Evolutionary conservation across 2,888 invertebrate species (phyloP).

Genomic region (Nymphalis urticae): DNA sequence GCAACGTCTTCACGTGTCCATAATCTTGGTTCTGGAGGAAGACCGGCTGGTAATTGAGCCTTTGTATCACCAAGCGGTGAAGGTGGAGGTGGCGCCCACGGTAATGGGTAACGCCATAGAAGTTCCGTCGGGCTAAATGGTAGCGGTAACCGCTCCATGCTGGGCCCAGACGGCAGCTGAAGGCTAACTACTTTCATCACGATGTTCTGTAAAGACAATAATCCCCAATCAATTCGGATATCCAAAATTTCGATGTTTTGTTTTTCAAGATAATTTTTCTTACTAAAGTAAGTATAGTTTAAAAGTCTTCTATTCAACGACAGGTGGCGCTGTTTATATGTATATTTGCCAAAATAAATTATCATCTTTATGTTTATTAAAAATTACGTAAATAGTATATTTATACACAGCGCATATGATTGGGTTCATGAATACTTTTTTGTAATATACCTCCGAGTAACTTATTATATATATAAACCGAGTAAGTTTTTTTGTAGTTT

Average conservation of each 20-base stretch:
- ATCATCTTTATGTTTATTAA: slow-evolving; percentile 20
- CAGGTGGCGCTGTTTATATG: slow-evolving; percentile 44
- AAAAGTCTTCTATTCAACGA: slow-evolving; percentile 36
- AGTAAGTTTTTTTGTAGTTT: no score
- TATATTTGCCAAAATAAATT: slow-evolving; percentile 15
- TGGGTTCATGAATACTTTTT: background rate
- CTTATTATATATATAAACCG: no score
- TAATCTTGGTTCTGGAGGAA: slow-evolving; percentile 93
- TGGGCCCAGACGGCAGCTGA: slow-evolving; percentile 86
- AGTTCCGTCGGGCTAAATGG: slow-evolving; percentile 92
- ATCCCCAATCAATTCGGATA: background rate
- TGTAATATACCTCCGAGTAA: background rate
- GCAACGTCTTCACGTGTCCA: slow-evolving; percentile 96
- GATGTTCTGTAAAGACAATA: slow-evolving; percentile 61
- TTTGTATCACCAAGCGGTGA: slow-evolving; percentile 91
- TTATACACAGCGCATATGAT: no score
- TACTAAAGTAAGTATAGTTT: background rate
- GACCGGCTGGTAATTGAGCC: slow-evolving; percentile 90
- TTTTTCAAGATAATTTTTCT: background rate
- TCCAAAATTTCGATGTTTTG: background rate
- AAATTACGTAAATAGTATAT: slow-evolving; percentile 27
- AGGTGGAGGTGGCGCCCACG: slow-evolving; percentile 85
- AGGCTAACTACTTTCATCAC: slow-evolving; percentile 86
- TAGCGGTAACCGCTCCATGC: slow-evolving; percentile 89
- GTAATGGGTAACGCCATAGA: slow-evolving; percentile 92